Evolutionary conservation across 2,888 invertebrate species (phyloP).

Genomic region (Andrena hattorfiana): DNA sequence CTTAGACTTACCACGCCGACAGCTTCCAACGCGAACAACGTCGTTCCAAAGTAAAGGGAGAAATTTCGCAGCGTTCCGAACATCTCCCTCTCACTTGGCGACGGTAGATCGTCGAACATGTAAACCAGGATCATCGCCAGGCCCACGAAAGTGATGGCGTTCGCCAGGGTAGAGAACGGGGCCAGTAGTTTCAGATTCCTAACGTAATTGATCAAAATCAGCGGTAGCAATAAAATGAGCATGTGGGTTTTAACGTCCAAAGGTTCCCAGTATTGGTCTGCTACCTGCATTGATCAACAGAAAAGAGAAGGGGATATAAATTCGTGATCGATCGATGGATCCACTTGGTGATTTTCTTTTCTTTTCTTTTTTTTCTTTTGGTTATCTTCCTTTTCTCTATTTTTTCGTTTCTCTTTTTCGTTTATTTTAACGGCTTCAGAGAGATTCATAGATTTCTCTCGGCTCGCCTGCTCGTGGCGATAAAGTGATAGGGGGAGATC

Average conservation of each 20-base stretch:
- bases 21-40: conserved; percentile 95
- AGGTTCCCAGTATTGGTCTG: conserved; percentile 84
- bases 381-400: neutral
- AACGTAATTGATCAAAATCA: conserved; percentile 90
- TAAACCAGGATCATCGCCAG: conserved; percentile 91
- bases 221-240: conserved; percentile 90
- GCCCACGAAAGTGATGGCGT: conserved; percentile 91
- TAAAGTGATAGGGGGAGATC: conserved; percentile 5
- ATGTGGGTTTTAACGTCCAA: conserved; percentile 89
- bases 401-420: neutral
- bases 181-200: conserved; percentile 92
- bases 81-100: conserved; percentile 85
- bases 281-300: conserved; percentile 83
- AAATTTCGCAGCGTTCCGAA: conserved; percentile 86
- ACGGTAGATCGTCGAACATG: conserved; percentile 88
- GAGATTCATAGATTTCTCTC: neutral
- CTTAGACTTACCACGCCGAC: conserved; percentile 89
- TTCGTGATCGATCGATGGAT: conserved; percentile 3
- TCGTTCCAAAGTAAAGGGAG: conserved; percentile 95
- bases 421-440: neutral
- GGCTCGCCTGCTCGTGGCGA: neutral
- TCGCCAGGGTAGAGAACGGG: conserved; percentile 94
- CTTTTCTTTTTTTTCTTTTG: neutral
- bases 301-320: conserved; percentile 9
- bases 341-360: neutral